Base-by-base conservation (phyloP, 2,113 vertebrate genomes). In the Prunella himalayana region DNA sequence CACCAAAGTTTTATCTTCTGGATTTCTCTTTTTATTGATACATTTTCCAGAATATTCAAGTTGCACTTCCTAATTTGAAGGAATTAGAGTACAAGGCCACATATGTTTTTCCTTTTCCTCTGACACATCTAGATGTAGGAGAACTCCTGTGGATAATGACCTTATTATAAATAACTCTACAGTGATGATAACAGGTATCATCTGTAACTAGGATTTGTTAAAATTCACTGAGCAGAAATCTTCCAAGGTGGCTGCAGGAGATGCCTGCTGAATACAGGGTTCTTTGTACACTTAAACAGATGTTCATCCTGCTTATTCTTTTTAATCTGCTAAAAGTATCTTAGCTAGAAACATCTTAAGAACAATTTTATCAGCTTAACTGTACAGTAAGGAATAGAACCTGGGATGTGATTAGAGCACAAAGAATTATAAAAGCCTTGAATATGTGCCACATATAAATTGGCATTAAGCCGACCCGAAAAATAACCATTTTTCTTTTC, bases 291-390 rank as follows among this genome's bases (percentile, higher is more conserved):
- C 30, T 88, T 86, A 71, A 79, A 90, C 7, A 37, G 72, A 83
- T 79, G 68, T 73, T 95, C 69, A 71, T 75, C 60, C 83, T 90
- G 60, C 88, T 96, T 94, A 93, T 75, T 96, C 50, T 54, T 88
- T 92, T 96, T 96, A 94, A 94, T 95, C 88, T 94, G 41, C 64
- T 96, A 7, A 61, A 95, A 95, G 50, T 86, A 33, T 81, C 69
- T 93, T 81, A 96, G 88, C 53, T 70, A 88, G 75, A 93, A 95
- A 83, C 68, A 86, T 88, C 69, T 94, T 94, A 82, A 91, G 76
- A 95, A 82, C 35, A 75, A 86, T 64, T 80, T 95, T 90, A 92
- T 79, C 65, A 86, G 85, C 56, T 88, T 92, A 94, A 82, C 88
- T 88, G 65, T 79, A 50, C 53, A 31, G 61, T 49, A 87, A 54